Evolutionary conservation across 2,888 invertebrate species (phyloP), one percentile per base, ranked within the genome.

Genomic region (Rugalucina vietnamica): DNA sequence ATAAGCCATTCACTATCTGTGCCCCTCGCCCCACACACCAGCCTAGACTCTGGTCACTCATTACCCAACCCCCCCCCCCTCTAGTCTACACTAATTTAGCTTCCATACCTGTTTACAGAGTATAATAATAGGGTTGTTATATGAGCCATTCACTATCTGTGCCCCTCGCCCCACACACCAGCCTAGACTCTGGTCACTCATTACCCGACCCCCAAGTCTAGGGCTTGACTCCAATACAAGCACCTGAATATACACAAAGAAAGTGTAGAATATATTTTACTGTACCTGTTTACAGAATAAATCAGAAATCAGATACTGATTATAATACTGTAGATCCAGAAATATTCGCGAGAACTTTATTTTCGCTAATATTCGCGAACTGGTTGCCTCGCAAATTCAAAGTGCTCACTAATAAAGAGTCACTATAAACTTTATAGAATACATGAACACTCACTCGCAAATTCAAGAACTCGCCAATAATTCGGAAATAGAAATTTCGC

Each of bases 21-120:
- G 95, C 95, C 1, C 95, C 95, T 79, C 91, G 90, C 3, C 95
- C 95, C 3, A 95, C 93, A n/a, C n/a, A n/a, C 65, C 91, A 90
- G 1, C 95, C 92, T 32, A 91, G 60, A 12, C 83, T 81, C 12
- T 82, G 43, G 29, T 92, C 91, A 76, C 95, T 95, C 36, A 89
- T 87, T 50, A 95, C 93, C 21, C 96, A 93, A 0, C 96, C 96
- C n/a, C 96, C 96, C 18, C 95, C 88, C n/a, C 93, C 88, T 75
- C 90, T 88, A 75, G 93, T 93, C 0, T 95, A 95, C 89, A 96
- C 96, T 36, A 96, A 82, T 14, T 96, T 92, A 2, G 92, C 94
- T 10, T 95, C 43, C 69, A n/a, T 84, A 95, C 95, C 94, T 96
- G 96, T 82, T 95, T 92, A 89, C 95, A 95, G 82, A 96, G 92